These are phyloP conservation scores for Dendropsophus ebraccatus DNA, from an alignment of 2,113 vertebrate genomes.

Conservation along the genomic window DNA sequence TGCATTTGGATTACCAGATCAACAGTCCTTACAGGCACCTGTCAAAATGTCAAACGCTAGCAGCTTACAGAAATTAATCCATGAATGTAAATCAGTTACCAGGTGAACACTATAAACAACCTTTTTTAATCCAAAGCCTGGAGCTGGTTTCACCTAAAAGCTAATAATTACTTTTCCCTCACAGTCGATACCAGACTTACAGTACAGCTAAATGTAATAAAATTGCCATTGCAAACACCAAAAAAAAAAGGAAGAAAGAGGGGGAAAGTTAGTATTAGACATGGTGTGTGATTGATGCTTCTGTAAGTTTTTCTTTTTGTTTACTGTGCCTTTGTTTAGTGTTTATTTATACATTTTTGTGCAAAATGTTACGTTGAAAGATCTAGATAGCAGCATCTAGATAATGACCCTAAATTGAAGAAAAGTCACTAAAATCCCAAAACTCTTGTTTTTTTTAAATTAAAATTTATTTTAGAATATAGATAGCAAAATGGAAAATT, in stretches of 20 bases:
- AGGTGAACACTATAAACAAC: constrained; percentile 54
- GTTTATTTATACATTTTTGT: too few relatives aligned
- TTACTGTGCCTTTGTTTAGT: too few relatives aligned
- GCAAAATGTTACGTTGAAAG: too few relatives aligned
- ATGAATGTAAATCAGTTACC: constrained; percentile 28
- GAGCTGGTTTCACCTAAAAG: constrained; percentile 60
- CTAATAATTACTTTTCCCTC: constrained; percentile 66
- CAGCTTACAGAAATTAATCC: constrained; percentile 48
- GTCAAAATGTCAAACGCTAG: constrained; percentile 49
- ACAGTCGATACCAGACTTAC: constrained; percentile 63
- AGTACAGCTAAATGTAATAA: constrained; percentile 59
- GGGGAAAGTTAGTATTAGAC: background rate
- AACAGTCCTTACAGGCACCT: constrained; percentile 36
- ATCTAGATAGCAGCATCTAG: too few relatives aligned
- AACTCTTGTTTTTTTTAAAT: too few relatives aligned
- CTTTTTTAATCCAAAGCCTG: constrained; percentile 51
- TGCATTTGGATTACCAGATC: constrained; percentile 27
- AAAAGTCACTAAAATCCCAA: too few relatives aligned
- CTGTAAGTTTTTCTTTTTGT: too few relatives aligned
- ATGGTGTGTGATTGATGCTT: too few relatives aligned
- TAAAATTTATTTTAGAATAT: too few relatives aligned
- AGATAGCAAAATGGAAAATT: too few relatives aligned
- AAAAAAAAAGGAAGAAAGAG: background rate
- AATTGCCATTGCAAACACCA: background rate
- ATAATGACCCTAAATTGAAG: too few relatives aligned